Evolutionary conservation across 1,140 invertebrate species (phyloP), one percentile per base, ranked within the genome.

Genomic region (Carposina sasakii): DNA sequence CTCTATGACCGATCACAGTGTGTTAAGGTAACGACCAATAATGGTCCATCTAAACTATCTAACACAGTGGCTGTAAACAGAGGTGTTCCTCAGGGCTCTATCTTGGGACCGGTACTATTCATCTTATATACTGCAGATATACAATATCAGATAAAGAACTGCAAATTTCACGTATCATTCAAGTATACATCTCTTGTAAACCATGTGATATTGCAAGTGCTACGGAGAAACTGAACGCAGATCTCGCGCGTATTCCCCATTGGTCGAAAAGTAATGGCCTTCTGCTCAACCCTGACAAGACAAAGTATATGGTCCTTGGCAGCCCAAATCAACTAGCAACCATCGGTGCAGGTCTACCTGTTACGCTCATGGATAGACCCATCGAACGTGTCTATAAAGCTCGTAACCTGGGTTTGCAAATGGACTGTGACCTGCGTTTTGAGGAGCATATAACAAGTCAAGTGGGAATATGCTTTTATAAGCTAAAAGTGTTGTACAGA

Each of bases 391-490:
- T 13, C 3, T 3, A 12, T 3, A 15, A 24, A 23, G 15, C 19
- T 9, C 15, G 34, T 19, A 42, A 28, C 28, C 16, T 26, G 12
- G 41, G 41, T 5, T 5, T 43, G 23, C 12, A 26, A 2, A 26
- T 43, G 12, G 41, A 43, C 17, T 17, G 22, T 28, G 9, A 26
- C 8, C 16, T 43, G n/a, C 24, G 23, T 26, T 43, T 43, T 30
- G 41, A 43, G 41, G 17, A 43, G 19, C 22, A 43, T 16, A 43
- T 43, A 26, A 1, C 10, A 15, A 19, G 28, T 10, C 12, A 19
- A 17, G 41, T 26, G 15, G 6, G 41, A 12, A 43, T 26, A 10
- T 43, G 41, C 16, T 43, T 43, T 24, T 43, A 43, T 43, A 22
- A 24, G 22, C 16, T 43, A 12, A 43, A 43, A 19, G 4, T 43